Conservation (phyloP, 2,888 invertebrate species). For the Notodonta ziczac region DNA sequence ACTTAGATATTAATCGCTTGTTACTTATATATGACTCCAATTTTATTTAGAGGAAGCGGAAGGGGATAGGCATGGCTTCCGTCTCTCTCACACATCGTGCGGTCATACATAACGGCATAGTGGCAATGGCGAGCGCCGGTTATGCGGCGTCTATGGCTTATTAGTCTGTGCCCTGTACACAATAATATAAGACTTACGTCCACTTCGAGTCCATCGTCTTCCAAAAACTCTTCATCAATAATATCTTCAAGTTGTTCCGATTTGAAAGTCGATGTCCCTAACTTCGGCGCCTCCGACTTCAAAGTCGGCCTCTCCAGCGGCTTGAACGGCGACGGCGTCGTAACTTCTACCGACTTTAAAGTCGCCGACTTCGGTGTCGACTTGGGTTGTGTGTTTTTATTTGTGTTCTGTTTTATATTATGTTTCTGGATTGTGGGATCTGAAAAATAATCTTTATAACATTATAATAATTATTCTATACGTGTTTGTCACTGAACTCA, state of each 20-base stretch:
- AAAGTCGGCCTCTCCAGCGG: slow-evolving; percentile 1
- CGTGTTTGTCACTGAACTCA: too few species aligned
- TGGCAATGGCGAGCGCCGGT: too few species aligned
- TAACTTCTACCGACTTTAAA: slow-evolving; percentile 13
- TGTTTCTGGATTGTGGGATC: slow-evolving; percentile 14
- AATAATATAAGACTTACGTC: slow-evolving; percentile 49
- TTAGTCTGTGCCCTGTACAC: too few species aligned
- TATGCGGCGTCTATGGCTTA: too few species aligned
- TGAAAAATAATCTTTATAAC: slow-evolving; percentile 12
- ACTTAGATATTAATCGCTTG: too few species aligned
- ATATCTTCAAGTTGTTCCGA: slow-evolving; percentile 43
- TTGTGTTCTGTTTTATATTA: not conserved
- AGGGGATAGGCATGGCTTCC: too few species aligned
- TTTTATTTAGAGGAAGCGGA: too few species aligned
- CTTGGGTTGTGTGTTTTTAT: not conserved
- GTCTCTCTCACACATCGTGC: too few species aligned
- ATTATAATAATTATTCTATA: too few species aligned
- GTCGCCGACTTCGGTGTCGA: slow-evolving; percentile 7
- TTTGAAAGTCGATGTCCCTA: not conserved
- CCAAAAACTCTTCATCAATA: slow-evolving; percentile 58
- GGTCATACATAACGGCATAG: too few species aligned
- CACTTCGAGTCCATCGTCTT: slow-evolving; percentile 57
- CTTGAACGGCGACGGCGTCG: slow-evolving; percentile 19
- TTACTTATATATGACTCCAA: too few species aligned
- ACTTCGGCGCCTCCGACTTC: not conserved